These are phyloP conservation scores for Brachionus paranguensis DNA, from an alignment of 1,140 invertebrate genomes.

Conservation along the genomic window DNA sequence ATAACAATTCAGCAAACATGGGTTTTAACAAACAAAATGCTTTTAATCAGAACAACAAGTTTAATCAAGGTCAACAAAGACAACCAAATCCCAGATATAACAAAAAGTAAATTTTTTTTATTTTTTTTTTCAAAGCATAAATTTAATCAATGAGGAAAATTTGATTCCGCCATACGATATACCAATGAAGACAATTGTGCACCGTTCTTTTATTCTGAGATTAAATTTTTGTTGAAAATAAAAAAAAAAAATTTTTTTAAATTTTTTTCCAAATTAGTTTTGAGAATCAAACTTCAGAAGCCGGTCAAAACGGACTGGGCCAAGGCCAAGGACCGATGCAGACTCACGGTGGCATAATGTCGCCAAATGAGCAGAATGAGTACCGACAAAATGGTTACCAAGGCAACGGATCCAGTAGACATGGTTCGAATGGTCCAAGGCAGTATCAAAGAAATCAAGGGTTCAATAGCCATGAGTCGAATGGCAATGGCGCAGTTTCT, in stretches of 20 bases:
- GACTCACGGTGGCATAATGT: background rate
- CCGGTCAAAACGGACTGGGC: background rate
- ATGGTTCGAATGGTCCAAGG: background rate
- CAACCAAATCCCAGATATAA: background rate
- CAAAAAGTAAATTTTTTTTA: background rate
- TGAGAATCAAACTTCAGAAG: background rate
- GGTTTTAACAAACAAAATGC: background rate
- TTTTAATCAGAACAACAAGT: background rate
- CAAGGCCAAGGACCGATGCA: background rate
- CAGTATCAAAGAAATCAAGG: background rate
- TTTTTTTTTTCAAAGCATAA: background rate
- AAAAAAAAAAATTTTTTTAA: background rate
- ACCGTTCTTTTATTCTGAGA: conserved; percentile 14
- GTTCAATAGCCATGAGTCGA: background rate
- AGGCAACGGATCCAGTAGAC: background rate
- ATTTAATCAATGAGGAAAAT: conserved; percentile 4
- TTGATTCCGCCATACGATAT: background rate
- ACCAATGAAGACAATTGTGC: background rate
- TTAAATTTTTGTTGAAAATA: background rate
- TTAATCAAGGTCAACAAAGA: background rate
- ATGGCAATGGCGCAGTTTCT: background rate
- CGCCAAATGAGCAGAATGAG: background rate
- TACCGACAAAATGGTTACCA: background rate
- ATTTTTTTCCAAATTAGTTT: conserved; percentile 9
- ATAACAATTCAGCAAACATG: background rate